These are phyloP conservation scores for Erithacus rubecula DNA, from an alignment of 2,797 vertebrate genomes.

Conservation along the genomic window DNA sequence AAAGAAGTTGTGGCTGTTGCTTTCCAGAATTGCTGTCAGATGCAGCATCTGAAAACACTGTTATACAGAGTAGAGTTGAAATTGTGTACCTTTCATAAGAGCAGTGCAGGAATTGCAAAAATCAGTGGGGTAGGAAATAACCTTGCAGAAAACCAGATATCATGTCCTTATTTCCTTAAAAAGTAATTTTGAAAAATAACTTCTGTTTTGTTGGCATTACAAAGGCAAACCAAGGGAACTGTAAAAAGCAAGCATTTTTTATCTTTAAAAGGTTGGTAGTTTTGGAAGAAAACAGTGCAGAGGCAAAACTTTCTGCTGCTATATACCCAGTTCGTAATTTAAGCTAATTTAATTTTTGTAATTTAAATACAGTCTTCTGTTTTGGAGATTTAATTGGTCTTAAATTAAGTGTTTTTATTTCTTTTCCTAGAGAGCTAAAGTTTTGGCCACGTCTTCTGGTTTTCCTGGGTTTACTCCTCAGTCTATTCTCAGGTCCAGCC, in stretches of 20 bases:
- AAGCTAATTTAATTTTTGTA: background rate
- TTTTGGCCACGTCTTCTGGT: conserved; percentile 81
- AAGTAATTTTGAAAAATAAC: background rate
- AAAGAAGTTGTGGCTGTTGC: background rate
- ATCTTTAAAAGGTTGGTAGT: background rate
- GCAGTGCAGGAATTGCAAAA: background rate
- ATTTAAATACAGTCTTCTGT: background rate
- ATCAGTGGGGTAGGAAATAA: background rate
- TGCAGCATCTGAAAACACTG: fast-evolving
- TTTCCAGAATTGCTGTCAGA: background rate
- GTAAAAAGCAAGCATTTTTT: background rate
- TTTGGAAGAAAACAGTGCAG: background rate
- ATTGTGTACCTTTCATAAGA: background rate
- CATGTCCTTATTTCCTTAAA: background rate
- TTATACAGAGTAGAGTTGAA: background rate
- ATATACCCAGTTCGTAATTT: background rate
- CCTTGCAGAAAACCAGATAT: background rate
- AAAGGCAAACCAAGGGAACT: background rate
- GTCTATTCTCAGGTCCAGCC: conserved; percentile 91
- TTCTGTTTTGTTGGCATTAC: background rate
- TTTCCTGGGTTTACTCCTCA: conserved; percentile 90
- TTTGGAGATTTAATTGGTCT: background rate
- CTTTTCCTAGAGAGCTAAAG: conserved; percentile 85
- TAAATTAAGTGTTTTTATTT: background rate
- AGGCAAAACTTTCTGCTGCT: background rate